phyloP scores from a whole-genome alignment of 2,113 vertebrate species.

The Ageneiosus marmoratus region DNA sequence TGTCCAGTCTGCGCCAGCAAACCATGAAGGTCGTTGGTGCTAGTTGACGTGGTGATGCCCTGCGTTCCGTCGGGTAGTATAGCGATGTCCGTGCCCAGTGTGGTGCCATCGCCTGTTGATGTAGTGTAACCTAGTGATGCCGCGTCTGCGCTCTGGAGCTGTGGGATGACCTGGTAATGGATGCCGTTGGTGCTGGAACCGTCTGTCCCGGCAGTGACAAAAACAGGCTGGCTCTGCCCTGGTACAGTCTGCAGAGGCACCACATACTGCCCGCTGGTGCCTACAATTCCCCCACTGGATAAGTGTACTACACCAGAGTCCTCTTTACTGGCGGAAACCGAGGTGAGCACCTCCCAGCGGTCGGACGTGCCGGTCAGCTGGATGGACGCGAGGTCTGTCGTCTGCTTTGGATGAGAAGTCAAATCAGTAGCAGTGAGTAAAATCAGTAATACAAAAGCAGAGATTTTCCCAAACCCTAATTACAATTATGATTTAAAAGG shows the following conservation, averaged over 20 bases:
- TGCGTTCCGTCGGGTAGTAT: slow-evolving; percentile 90
- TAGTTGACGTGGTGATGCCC: slow-evolving; percentile 80
- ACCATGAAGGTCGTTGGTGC: slow-evolving; percentile 82
- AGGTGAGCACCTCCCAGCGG: slow-evolving; percentile 95
- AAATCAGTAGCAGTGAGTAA: background rate
- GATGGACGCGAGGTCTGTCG: slow-evolving; percentile 90
- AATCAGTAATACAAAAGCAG: background rate
- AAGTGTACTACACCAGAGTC: slow-evolving; percentile 94
- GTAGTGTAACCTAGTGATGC: slow-evolving; percentile 85
- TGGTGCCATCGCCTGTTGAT: slow-evolving; percentile 82
- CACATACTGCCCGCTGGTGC: slow-evolving; percentile 95
- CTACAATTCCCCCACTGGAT: slow-evolving; percentile 87
- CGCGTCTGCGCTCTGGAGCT: slow-evolving; percentile 92
- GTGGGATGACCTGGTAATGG: slow-evolving; percentile 98
- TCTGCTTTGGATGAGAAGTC: slow-evolving; percentile 71
- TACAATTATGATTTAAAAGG: no score
- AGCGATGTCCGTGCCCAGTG: slow-evolving; percentile 83
- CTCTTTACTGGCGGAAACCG: slow-evolving; percentile 87
- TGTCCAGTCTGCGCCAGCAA: slow-evolving; percentile 90
- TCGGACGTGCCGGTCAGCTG: slow-evolving; percentile 90
- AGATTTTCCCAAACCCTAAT: background rate
- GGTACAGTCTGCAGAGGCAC: slow-evolving; percentile 91
- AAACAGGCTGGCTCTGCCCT: slow-evolving; percentile 90
- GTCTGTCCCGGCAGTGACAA: slow-evolving; percentile 90
- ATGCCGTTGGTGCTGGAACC: slow-evolving; percentile 85